Conservation (phyloP, 2,113 vertebrate genomes). For the Bothrops jararaca region DNA sequence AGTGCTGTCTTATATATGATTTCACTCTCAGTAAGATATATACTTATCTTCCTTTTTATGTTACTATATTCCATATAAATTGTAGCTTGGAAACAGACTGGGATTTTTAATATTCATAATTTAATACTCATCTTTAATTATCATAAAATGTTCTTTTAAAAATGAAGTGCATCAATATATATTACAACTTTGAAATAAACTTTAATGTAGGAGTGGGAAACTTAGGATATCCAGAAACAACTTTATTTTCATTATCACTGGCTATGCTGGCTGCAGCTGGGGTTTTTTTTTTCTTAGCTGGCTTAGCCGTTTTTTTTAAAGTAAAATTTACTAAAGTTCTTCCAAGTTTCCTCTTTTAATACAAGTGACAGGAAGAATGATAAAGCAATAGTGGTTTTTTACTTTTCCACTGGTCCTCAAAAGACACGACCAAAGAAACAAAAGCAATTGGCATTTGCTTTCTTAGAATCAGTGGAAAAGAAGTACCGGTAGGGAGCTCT, state of each 20-base stretch:
- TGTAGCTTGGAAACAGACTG: neutral
- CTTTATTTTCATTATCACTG: neutral
- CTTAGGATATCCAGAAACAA: neutral
- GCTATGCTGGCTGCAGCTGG: neutral
- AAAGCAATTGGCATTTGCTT: neutral
- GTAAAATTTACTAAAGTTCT: neutral
- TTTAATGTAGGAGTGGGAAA: neutral
- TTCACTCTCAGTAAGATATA: slow-evolving; percentile 3
- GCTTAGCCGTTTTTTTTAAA: neutral
- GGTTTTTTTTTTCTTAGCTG: neutral
- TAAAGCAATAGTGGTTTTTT: neutral
- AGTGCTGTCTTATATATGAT: neutral
- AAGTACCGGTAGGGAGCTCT: neutral
- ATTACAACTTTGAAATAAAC: neutral
- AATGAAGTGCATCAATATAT: neutral
- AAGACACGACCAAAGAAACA: neutral
- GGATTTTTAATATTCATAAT: neutral
- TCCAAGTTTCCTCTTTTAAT: neutral
- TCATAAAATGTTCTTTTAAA: neutral
- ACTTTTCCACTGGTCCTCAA: neutral
- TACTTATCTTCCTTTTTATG: neutral
- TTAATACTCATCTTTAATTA: too few relatives aligned
- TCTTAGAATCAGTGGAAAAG: neutral
- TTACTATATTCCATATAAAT: neutral
- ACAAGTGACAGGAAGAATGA: neutral